phyloP scores from a whole-genome alignment of 2,797 vertebrate species.

The Neosalanx taihuensis region DNA sequence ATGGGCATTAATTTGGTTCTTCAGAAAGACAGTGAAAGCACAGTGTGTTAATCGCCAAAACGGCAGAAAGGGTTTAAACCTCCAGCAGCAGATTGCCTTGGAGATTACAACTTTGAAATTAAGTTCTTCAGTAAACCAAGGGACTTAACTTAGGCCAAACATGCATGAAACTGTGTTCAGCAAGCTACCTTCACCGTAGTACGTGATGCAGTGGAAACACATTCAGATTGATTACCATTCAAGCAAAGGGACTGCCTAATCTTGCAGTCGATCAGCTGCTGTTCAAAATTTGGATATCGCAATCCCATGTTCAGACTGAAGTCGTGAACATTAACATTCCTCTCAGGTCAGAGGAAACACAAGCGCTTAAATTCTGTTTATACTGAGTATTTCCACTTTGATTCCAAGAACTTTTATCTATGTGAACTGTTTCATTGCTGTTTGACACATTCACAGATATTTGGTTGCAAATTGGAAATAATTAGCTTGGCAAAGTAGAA shows the following conservation, averaged over 20 bases:
- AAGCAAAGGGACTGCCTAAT: not conserved
- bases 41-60: conserved; percentile 78
- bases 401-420: conserved; percentile 15
- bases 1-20: conserved; percentile 84
- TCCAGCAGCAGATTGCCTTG: conserved; percentile 82
- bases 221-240: not conserved
- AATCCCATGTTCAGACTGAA: conserved; percentile 2
- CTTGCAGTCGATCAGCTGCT: too few relatives aligned
- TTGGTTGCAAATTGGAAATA: conserved; percentile 68
- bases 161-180: conserved; percentile 42
- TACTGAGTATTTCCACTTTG: conserved; percentile 11
- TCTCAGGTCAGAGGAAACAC: conserved; percentile 30
- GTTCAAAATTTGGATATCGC: conserved; percentile 5
- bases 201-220: not conserved
- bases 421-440: conserved; percentile 27
- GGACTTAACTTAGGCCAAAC: conserved; percentile 79
- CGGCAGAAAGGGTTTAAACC: conserved; percentile 78
- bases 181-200: conserved; percentile 18
- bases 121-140: conserved; percentile 75
- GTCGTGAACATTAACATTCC: conserved; percentile 19
- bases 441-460: conserved; percentile 54
- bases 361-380: conserved; percentile 21
- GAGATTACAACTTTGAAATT: conserved; percentile 82
- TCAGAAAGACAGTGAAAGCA: conserved; percentile 75
- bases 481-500: conserved; percentile 60